Evolutionary conservation across 37 sponge, comb jelly and placozoan species (phyloP).

Genomic region (Bolinopsis microptera): DNA sequence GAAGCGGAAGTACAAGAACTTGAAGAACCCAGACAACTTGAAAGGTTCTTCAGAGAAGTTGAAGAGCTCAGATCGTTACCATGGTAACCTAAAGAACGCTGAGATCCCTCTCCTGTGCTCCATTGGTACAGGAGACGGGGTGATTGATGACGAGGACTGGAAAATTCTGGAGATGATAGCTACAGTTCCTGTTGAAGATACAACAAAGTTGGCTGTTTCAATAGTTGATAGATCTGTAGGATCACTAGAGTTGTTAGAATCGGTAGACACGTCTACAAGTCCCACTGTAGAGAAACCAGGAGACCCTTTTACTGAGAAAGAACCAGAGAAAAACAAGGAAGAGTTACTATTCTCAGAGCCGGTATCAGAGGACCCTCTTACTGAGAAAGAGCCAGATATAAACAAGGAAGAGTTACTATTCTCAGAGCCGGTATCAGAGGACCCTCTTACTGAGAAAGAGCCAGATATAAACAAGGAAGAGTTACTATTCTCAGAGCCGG

Average conservation of each 20-base stretch:
- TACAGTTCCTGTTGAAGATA: not conserved
- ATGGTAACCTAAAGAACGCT: not conserved
- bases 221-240: not conserved
- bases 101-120: not conserved
- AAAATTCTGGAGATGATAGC: not conserved
- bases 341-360: no score
- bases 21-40: not conserved
- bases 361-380: not conserved
- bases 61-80: no score
- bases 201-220: not conserved
- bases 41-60: no score
- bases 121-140: not conserved
- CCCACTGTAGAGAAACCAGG: not conserved
- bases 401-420: not conserved
- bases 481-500: not conserved
- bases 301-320: not conserved
- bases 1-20: not conserved
- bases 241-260: not conserved
- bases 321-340: no score
- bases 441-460: not conserved
- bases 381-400: not conserved
- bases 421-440: not conserved
- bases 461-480: not conserved
- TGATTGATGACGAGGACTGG: not conserved
- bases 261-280: not conserved